Evolutionary conservation across 2,888 invertebrate species (phyloP).

Genomic region (Meganola albula): DNA sequence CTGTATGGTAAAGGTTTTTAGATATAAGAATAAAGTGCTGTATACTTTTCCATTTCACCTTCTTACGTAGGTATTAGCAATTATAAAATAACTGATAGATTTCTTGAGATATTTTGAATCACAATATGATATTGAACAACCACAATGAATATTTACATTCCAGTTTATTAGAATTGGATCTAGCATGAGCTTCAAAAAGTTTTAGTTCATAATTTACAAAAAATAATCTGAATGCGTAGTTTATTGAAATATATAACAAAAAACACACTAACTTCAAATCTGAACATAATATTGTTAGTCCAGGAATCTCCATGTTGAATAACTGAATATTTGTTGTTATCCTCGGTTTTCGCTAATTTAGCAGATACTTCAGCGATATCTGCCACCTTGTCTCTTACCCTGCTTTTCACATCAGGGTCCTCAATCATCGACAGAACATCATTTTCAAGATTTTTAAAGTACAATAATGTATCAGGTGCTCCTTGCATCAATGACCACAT

Average conservation of each 20-base stretch:
- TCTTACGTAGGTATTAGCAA: too few species aligned
- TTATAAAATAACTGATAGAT: too few species aligned
- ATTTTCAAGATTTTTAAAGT: conserved; percentile 19
- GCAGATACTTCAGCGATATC: conserved; percentile 1
- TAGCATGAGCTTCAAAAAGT: too few species aligned
- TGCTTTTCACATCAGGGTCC: conserved; percentile 25
- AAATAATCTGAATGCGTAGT: too few species aligned
- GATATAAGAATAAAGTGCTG: too few species aligned
- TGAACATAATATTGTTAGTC: conserved; percentile 48
- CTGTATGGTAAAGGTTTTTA: too few species aligned
- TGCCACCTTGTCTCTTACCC: conserved; percentile 20
- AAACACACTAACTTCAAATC: conserved; percentile 26
- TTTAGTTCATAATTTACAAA: too few species aligned
- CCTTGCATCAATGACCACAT: conserved; percentile 7
- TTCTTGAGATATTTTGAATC: too few species aligned
- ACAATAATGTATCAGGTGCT: conserved; percentile 1
- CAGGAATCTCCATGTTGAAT: conserved; percentile 47
- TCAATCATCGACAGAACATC: conserved; percentile 23
- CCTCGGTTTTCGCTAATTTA: conserved; percentile 18
- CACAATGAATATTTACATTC: background rate
- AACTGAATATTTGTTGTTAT: conserved; percentile 28
- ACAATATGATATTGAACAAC: too few species aligned
- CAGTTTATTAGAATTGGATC: background rate
- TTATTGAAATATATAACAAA: background rate
- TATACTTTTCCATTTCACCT: too few species aligned